These are phyloP conservation scores for Melipona bicolor DNA, from an alignment of 2,888 invertebrate species.

Conservation along the genomic window DNA sequence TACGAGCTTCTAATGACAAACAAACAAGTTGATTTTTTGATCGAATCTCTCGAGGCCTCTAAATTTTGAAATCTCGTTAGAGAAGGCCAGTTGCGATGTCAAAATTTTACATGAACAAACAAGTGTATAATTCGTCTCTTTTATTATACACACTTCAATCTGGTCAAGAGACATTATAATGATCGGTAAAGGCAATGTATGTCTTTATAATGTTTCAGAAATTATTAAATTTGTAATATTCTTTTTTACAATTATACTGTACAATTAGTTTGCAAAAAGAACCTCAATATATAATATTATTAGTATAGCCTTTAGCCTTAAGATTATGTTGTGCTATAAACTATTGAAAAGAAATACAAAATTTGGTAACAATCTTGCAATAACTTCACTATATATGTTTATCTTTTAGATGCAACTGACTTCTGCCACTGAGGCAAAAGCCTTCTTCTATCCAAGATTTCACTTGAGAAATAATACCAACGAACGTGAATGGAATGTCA, in stretches of 20 bases:
- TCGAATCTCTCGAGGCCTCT: background rate
- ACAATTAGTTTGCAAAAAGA: too few relatives aligned
- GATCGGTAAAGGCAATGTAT: background rate
- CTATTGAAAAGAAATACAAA: too few relatives aligned
- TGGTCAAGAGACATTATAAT: constrained; percentile 21
- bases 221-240: background rate
- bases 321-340: too few relatives aligned
- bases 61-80: background rate
- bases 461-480: constrained; percentile 13
- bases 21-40: background rate
- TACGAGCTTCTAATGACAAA: background rate
- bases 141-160: background rate
- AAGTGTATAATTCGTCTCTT: background rate
- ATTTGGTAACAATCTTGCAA: too few relatives aligned
- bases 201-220: constrained; percentile 7
- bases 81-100: too few relatives aligned
- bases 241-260: constrained; percentile 3
- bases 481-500: constrained; percentile 5
- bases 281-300: too few relatives aligned
- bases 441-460: constrained; percentile 10
- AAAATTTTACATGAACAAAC: background rate
- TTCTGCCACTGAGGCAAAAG: too few relatives aligned
- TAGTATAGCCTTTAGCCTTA: too few relatives aligned
- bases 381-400: too few relatives aligned
- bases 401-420: too few relatives aligned